Evolutionary conservation across 2,888 invertebrate species (phyloP), one percentile per base, ranked within the genome.

Genomic region (Sminthurinus aureus): DNA sequence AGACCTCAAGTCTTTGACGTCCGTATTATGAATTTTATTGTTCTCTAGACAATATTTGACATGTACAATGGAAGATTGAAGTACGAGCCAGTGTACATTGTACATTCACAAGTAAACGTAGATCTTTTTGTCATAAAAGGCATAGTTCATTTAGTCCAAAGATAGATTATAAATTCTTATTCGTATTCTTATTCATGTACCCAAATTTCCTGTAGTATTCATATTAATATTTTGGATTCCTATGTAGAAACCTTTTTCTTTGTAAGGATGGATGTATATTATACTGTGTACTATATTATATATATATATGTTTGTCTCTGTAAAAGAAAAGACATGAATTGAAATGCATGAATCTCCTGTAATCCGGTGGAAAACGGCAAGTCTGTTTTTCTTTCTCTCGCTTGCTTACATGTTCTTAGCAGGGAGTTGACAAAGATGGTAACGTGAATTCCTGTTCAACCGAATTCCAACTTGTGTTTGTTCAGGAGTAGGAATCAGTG

Each of bases 401-500:
- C 58, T 58, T 13, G 58, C 58, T 58, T 13, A 58, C 15, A 13
- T 9, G 15, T 58, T 18, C 18, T 58, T 58, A 13, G 58, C 18
- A 6, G 2, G 13, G 15, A 18, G 58, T 58, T 58, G 58, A 58
- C 58, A 58, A 58, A 58, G 58, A 58, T 58, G 58, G 58, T 58
- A 58, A 2, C 4, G 58, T 13, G 58, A 58, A 58, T 58, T 58
- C 18, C 58, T 58, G 58, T 58, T 58, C 15, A 58, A 9, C 58
- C 58, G 58, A 58, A 58, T 58, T 58, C 58, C 58, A 58, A 58
- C 58, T 38, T 58, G 58, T 58, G 58, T 58, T 58, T 58, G 18
- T 58, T 58, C 58, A 58, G 58, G 4, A 58, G 18, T 18, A 15
- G 52, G 38, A 78, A 78, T 78, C 78, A 78, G 78, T 78, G 66